A percentile compares a stretch with the other conserved stretches of the same genome.
Conservation (phyloP, 2,797 vertebrate genomes). For the Rhabdomys pumilio region DNA sequence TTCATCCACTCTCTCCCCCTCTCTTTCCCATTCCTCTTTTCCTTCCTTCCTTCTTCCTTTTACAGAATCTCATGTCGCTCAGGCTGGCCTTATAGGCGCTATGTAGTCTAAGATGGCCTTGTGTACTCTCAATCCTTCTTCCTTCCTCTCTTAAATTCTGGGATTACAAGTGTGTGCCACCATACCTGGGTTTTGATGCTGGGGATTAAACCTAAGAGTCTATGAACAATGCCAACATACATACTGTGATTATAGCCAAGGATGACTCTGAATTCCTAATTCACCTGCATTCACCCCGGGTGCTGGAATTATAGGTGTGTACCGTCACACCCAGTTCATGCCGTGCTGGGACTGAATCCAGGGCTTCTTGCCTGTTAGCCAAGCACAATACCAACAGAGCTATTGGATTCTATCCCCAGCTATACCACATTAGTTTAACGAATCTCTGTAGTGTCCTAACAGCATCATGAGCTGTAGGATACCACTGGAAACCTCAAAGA, state of each 20-base stretch:
- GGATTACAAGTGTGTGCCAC: not conserved
- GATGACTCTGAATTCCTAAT: not conserved
- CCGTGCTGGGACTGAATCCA: not conserved
- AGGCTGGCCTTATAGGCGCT: not conserved
- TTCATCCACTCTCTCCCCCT: not conserved
- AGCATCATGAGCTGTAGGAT: not conserved
- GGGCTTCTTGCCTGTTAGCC: not conserved
- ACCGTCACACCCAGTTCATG: not conserved
- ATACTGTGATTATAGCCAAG: not conserved
- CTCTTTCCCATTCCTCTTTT: no score
- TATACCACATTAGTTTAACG: not conserved
- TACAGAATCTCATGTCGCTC: not conserved
- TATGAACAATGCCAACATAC: not conserved
- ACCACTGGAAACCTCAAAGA: not conserved
- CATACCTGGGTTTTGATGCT: not conserved
- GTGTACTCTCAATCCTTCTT: not conserved
- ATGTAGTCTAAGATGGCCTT: not conserved
- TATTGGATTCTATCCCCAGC: not conserved
- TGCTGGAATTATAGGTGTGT: not conserved
- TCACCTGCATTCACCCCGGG: not conserved
- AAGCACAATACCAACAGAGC: not conserved
- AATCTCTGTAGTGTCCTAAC: slow-evolving; percentile 20
- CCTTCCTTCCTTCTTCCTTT: not conserved
- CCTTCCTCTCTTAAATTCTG: not conserved
- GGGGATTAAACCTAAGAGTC: not conserved